Conservation (phyloP, 1,140 invertebrate species). For the Elysia chlorotica region DNA sequence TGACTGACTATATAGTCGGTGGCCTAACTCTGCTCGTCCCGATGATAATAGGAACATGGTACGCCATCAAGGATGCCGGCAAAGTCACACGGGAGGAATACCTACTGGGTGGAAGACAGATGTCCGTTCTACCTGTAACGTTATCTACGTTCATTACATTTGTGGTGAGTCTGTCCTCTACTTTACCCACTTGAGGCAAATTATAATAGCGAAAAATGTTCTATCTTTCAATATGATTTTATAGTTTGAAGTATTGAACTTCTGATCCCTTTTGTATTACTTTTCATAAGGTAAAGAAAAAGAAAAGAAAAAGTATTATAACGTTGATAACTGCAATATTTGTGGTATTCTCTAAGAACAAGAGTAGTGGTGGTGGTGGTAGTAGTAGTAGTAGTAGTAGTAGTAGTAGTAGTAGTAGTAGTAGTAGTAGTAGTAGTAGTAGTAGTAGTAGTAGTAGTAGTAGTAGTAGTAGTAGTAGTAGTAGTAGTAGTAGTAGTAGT, state of each 20-base stretch:
- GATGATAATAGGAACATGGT: not conserved
- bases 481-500: too few species aligned
- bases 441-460: too few species aligned
- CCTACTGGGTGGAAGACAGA: constrained; percentile 75
- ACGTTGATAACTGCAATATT: not conserved
- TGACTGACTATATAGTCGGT: constrained; percentile 7
- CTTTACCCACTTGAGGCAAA: not conserved
- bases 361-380: too few species aligned
- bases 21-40: not conserved
- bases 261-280: not conserved
- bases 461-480: too few species aligned
- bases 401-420: too few species aligned
- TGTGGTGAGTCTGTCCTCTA: constrained; percentile 71
- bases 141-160: constrained; percentile 69
- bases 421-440: too few species aligned
- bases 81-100: constrained; percentile 72
- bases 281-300: not conserved
- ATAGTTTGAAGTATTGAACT: not conserved
- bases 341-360: too few species aligned
- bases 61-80: not conserved
- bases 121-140: constrained; percentile 67
- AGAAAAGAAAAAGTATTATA: not conserved
- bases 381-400: too few species aligned
- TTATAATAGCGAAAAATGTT: too few species aligned
- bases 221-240: not conserved